Evolutionary conservation across 2,113 vertebrate genomes (phyloP), one percentile per base, ranked within the genome.

Genomic region (Salvator merianae): DNA sequence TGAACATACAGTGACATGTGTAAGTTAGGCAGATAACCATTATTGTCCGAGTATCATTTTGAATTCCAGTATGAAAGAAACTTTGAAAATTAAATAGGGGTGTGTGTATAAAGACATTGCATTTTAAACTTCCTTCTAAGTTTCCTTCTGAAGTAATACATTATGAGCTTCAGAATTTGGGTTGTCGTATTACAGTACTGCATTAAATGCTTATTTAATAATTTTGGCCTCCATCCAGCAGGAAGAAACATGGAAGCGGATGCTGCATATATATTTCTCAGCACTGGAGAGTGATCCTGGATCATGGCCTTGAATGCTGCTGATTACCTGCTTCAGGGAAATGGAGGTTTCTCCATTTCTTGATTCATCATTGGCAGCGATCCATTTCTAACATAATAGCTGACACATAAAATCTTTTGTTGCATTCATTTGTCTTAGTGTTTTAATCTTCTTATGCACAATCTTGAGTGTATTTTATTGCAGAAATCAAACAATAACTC

Each of bases 11-110:
- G 7, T 78, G 66, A 36, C 36, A 47, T 78, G 55, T 78, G 36
- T 50, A 32, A 78, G 66, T 66, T 84, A n/a, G 32, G 36, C 47
- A 71, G 10, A 55, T 83, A 66, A 83, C 18, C 13, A 53, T 66
- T 62, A n/a, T 71, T 59, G 47, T 62, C 26, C 16, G 36, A 71
- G 53, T 59, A 59, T n/a, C 5, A 70, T 63, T 10, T 22, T 53
- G 24, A 77, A 69, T 84, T 84, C 69, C 62, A 74, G 26, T 40
- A 43, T 79, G 18, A 66, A 66, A 68, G 66, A 69, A 32, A 69
- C 40, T 12, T 43, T 82, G 38, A 73, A 40, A 73, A 40, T 20
- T 30, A 70, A 77, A 69, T 69, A n/a, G 69, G 32, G 30, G 36
- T 73, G 68, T 28, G 4, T 30, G 30, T 26, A 66, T 66, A 18